These are phyloP conservation scores for Cantharis nigra DNA, from an alignment of 2,888 invertebrate species.

Conservation along the genomic window DNA sequence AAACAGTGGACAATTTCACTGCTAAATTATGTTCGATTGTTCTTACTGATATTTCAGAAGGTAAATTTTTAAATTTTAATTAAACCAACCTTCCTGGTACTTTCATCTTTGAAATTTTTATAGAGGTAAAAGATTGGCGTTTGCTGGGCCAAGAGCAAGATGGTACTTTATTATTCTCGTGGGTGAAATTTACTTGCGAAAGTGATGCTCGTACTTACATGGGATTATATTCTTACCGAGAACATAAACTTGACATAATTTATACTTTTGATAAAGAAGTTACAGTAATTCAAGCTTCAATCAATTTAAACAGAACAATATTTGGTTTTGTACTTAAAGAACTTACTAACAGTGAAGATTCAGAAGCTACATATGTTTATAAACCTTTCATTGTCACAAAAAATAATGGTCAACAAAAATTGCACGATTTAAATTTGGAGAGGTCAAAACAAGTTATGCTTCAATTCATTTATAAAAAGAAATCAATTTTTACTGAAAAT, in stretches of 20 bases:
- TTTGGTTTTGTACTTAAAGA: constrained; percentile 72
- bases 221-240: constrained; percentile 66
- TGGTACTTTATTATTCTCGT: constrained; percentile 72
- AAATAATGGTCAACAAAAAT: constrained; percentile 43
- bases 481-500: constrained; percentile 49
- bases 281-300: constrained; percentile 79
- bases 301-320: constrained; percentile 70
- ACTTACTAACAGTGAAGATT: constrained; percentile 43
- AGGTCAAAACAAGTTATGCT: constrained; percentile 75
- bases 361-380: constrained; percentile 55
- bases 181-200: constrained; percentile 55
- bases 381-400: constrained; percentile 66
- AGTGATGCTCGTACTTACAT: constrained; percentile 53
- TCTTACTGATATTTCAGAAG: constrained; percentile 58
- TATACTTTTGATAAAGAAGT: constrained; percentile 66
- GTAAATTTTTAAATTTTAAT: constrained; percentile 50
- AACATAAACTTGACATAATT: constrained; percentile 64
- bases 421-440: constrained; percentile 58
- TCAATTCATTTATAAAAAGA: constrained; percentile 74
- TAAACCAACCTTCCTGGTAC: constrained; percentile 16
- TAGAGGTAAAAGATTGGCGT: constrained; percentile 75
- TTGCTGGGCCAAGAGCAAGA: constrained; percentile 81
- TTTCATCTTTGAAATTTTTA: background rate
- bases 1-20: constrained; percentile 60
- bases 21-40: constrained; percentile 63